Evolutionary conservation across 2,888 invertebrate species (phyloP), one percentile per base, ranked within the genome.

Genomic region (Drosophila eohydei): DNA sequence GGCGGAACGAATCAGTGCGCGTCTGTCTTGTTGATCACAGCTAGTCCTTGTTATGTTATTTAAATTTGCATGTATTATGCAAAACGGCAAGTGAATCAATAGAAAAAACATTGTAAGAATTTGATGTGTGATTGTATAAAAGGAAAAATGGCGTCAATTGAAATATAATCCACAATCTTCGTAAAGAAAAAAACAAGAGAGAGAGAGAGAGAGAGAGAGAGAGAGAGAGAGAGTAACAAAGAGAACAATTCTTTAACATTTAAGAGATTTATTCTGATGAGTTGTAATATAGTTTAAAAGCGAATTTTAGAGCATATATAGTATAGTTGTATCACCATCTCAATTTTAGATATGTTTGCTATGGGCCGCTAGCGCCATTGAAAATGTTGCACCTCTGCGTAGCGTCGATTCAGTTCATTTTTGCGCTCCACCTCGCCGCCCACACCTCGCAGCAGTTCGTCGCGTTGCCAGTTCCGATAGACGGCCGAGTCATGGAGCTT

Each of bases 351-450:
- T 26, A 14, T 9, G 9, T 36, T 14, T 30, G 11, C 52, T 14
- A 8, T 7, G 38, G 8, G 4, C 11, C 1, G 1, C 16, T 65
- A 82, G 11, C 52, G 38, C 64, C 55, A 57, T 16, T 61, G 59
- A 55, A 66, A 59, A 3, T 41, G 30, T 6, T 71, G 70, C 1
- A 50, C 54, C 28, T 78, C 71, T 0, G 86, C 80, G 40, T 80
- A 85, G 1, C 74, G 71, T 7, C 80, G 83, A 54, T 86, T 82
- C 0, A 88, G 40, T 0, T 75, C 78, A 41, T 84, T 87, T 21
- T 78, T 87, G 6, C 88, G 81, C 34, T 88, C 78, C 14, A 59
- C 71, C 4, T 80, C 63, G 0, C 82, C 89, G 2, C 76, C 85
- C 12, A 74, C 85, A 0, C 85, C 89, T 0, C 48, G 71, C 2